A percentile compares a stretch with the other conserved stretches of the same genome.
phyloP scores from a whole-genome alignment of 1,140 invertebrate species.

The Mycetomoellerius zeteki region DNA sequence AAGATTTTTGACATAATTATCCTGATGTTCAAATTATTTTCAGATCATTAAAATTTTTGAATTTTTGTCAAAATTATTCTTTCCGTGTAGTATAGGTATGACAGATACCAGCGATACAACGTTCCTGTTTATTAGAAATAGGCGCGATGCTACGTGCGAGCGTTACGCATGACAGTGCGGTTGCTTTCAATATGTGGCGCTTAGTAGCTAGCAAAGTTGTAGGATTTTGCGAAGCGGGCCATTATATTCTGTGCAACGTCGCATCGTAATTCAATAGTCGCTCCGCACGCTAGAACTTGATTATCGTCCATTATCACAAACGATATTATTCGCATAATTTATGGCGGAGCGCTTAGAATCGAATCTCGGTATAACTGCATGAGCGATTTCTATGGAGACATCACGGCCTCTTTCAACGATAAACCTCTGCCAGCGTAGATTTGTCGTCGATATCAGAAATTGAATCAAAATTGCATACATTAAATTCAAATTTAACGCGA shows the following conservation, averaged over 20 bases:
- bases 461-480: background rate
- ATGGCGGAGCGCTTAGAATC: conserved; percentile 67
- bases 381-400: conserved; percentile 64
- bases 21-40: too few relatives aligned
- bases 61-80: too few relatives aligned
- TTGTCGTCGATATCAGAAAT: background rate
- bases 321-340: conserved; percentile 77
- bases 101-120: background rate
- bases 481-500: background rate
- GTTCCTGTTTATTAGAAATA: conserved; percentile 37
- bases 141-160: background rate
- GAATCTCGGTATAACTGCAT: conserved; percentile 69
- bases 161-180: conserved; percentile 47
- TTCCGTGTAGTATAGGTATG: background rate
- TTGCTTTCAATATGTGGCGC: conserved; percentile 50
- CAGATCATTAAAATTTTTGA: too few relatives aligned
- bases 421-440: background rate
- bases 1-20: too few relatives aligned
- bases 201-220: conserved; percentile 63
- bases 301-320: conserved; percentile 77
- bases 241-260: conserved; percentile 70
- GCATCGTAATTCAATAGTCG: conserved; percentile 69
- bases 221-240: conserved; percentile 65
- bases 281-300: conserved; percentile 69
- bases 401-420: conserved; percentile 56